Conservation (phyloP, 2,113 vertebrate species). For the Entosphenus tridentatus region DNA sequence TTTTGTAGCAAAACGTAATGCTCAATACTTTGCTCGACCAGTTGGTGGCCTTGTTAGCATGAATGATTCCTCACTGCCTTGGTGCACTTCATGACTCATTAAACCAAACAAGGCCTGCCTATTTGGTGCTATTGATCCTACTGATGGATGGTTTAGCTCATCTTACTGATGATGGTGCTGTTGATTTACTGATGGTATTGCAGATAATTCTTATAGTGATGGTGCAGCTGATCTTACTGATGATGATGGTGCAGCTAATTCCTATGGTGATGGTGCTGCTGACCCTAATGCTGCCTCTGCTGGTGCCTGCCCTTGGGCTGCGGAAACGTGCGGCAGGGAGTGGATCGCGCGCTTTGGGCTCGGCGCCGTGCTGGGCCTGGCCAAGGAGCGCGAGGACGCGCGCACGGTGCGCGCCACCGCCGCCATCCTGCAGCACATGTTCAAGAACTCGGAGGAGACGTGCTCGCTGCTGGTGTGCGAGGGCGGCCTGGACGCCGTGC, state of each 20-base stretch:
- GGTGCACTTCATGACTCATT: too few species aligned
- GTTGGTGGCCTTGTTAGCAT: too few species aligned
- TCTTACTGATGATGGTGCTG: background rate
- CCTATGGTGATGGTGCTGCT: background rate
- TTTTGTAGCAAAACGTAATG: too few species aligned
- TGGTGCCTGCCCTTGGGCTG: background rate
- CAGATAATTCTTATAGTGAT: background rate
- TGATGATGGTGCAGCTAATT: background rate
- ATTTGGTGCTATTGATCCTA: too few species aligned
- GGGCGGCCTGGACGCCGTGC: conserved; percentile 57
- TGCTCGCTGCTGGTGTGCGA: conserved; percentile 51
- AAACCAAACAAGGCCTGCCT: too few species aligned
- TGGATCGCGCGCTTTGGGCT: conserved; percentile 62
- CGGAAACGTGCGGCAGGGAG: conserved; percentile 27
- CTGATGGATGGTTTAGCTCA: too few species aligned
- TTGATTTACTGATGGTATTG: too few species aligned
- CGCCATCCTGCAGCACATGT: conserved; percentile 93
- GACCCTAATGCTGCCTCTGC: too few species aligned
- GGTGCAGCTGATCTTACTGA: too few species aligned
- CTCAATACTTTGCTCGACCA: too few species aligned
- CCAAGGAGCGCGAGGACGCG: conserved; percentile 45
- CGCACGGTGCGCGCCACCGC: conserved; percentile 51
- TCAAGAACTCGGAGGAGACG: conserved; percentile 91
- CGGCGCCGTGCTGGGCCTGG: conserved; percentile 62
- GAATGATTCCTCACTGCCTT: too few species aligned